Evolutionary conservation across 2,113 vertebrate genomes (phyloP).

Genomic region (Rhegmatorhina hoffmannsi): DNA sequence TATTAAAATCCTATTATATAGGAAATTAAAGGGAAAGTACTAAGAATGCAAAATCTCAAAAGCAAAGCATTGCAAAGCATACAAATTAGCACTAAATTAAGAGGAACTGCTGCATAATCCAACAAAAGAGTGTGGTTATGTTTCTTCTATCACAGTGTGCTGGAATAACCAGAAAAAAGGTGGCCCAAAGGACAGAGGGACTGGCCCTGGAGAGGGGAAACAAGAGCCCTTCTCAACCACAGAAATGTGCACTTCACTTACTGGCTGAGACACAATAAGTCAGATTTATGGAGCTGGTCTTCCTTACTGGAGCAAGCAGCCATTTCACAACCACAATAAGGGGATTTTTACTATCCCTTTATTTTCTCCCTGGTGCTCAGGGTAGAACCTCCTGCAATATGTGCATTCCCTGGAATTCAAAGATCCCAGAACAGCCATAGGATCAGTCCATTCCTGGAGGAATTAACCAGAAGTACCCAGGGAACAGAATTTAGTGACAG

Average conservation of each 20-base stretch:
- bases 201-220: neutral
- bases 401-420: neutral
- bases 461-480: neutral
- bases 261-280: neutral
- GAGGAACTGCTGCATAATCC: neutral
- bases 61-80: neutral
- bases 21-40: slow-evolving; percentile 28
- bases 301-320: neutral
- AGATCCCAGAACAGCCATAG: neutral
- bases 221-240: neutral
- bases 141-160: neutral
- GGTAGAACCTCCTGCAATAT: neutral
- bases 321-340: neutral
- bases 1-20: slow-evolving; percentile 49
- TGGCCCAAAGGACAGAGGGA: neutral
- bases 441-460: neutral
- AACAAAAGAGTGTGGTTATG: neutral
- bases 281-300: neutral
- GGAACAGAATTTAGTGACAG: neutral
- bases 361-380: neutral
- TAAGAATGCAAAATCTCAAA: neutral
- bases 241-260: fast-evolving
- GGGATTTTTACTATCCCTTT: neutral
- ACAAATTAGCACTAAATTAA: neutral
- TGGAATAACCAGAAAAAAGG: neutral